These are phyloP conservation scores for Melanotaenia nigrans DNA, from an alignment of 2,797 vertebrate genomes.

Conservation along the genomic window DNA sequence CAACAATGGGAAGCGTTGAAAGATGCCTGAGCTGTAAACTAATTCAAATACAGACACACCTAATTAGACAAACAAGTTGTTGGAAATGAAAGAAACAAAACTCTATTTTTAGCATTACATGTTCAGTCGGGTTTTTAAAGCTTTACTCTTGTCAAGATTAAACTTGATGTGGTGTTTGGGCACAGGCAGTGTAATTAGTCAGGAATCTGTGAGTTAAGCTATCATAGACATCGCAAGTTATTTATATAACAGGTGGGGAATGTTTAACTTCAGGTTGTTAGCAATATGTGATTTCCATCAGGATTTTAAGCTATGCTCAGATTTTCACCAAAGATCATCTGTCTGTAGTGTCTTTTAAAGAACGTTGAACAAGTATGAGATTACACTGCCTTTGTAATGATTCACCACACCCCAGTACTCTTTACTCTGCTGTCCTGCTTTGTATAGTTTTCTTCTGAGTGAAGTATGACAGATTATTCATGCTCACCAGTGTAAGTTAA, in stretches of 20 bases:
- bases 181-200: slow-evolving; percentile 2
- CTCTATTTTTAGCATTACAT: slow-evolving; percentile 77
- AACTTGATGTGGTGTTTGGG: slow-evolving; percentile 34
- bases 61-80: slow-evolving; percentile 38
- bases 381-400: background rate
- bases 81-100: slow-evolving; percentile 33
- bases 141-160: slow-evolving; percentile 24
- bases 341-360: background rate
- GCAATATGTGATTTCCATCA: background rate
- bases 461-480: background rate
- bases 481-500: background rate
- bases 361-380: background rate
- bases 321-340: background rate
- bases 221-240: slow-evolving; percentile 1
- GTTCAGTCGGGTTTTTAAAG: slow-evolving; percentile 62
- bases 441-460: background rate
- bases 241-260: slow-evolving; percentile 11
- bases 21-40: slow-evolving; percentile 42
- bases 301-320: background rate
- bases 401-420: too few species aligned
- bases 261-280: background rate
- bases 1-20: slow-evolving; percentile 73
- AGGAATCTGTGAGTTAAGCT: slow-evolving; percentile 1
- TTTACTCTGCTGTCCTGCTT: background rate
- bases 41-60: slow-evolving; percentile 72